Percentiles rank a stretch among this genome's conserved stretches.
Evolutionary conservation across 2,888 invertebrate species (phyloP).

Genomic region (Lasioglossum malachurum): DNA sequence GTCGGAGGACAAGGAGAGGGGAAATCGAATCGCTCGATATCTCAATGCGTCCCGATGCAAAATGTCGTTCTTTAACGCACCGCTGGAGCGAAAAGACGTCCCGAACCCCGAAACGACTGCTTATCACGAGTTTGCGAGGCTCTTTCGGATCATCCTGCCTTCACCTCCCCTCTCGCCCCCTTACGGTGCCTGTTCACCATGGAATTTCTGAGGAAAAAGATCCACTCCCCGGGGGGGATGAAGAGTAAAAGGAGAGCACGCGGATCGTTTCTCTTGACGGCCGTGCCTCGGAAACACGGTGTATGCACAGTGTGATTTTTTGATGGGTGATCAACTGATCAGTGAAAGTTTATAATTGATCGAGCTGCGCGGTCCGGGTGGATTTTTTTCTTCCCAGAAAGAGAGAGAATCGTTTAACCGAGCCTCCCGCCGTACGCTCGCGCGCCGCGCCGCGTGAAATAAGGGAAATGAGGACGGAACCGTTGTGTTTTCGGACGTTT

Average conservation of each 20-base stretch:
- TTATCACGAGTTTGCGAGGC: constrained; percentile 30
- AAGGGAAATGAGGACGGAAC: constrained; percentile 18
- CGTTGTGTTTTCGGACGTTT: constrained; percentile 17
- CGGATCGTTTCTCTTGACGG: constrained; percentile 9
- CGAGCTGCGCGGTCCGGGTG: background rate
- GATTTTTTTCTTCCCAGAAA: background rate
- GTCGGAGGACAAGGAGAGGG: constrained; percentile 5
- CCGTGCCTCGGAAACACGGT: constrained; percentile 13
- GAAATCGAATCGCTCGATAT: constrained; percentile 57
- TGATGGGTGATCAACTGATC: constrained; percentile 21
- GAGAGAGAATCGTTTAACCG: background rate
- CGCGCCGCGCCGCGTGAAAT: background rate
- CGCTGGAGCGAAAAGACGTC: constrained; percentile 55
- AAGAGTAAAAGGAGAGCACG: constrained; percentile 24
- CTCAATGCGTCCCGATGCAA: constrained; percentile 61
- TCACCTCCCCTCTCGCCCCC: too few species aligned
- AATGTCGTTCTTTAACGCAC: constrained; percentile 66
- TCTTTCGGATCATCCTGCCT: constrained; percentile 2
- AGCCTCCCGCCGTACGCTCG: background rate
- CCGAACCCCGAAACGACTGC: constrained; percentile 52
- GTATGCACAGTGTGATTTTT: background rate
- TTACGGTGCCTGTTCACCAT: background rate
- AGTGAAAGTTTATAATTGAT: constrained; percentile 47
- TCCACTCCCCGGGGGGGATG: constrained; percentile 1
- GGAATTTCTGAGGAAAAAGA: constrained; percentile 23